These are phyloP conservation scores for Tipula helvola DNA, from an alignment of 2,888 invertebrate species.

Conservation along the genomic window DNA sequence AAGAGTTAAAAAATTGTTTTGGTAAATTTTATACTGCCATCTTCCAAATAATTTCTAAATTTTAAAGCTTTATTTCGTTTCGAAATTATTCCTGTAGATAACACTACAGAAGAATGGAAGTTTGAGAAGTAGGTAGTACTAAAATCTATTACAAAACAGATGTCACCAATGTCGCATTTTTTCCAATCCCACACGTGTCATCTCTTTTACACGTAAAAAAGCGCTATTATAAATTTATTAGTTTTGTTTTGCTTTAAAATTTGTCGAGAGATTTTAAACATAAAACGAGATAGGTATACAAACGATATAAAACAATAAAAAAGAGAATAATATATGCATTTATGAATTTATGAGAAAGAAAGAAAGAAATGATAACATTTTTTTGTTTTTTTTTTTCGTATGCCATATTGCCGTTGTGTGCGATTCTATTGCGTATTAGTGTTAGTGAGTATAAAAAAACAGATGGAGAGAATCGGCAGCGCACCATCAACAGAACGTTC, in stretches of 20 bases:
- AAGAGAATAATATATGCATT: background rate
- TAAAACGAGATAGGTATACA: background rate
- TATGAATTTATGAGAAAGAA: background rate
- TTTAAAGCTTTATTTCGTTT: no score
- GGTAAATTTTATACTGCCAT: no score
- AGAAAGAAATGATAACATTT: background rate
- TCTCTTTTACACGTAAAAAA: background rate
- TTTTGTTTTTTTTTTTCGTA: no score
- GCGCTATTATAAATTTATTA: background rate
- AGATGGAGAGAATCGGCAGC: constrained; percentile 23
- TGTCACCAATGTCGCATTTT: background rate
- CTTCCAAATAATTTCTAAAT: no score
- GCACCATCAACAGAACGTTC: background rate
- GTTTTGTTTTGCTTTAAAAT: background rate
- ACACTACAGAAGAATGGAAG: no score
- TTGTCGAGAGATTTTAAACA: background rate
- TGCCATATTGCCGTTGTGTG: background rate
- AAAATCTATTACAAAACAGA: background rate
- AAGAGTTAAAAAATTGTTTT: no score
- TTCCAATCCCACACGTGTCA: background rate
- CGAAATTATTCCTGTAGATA: no score
- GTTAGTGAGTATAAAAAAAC: background rate
- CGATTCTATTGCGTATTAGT: background rate
- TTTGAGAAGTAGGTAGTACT: no score
- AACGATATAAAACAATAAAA: background rate